Base-by-base conservation (phyloP, 1,140 invertebrate genomes). In the Lepidurus apus region DNA sequence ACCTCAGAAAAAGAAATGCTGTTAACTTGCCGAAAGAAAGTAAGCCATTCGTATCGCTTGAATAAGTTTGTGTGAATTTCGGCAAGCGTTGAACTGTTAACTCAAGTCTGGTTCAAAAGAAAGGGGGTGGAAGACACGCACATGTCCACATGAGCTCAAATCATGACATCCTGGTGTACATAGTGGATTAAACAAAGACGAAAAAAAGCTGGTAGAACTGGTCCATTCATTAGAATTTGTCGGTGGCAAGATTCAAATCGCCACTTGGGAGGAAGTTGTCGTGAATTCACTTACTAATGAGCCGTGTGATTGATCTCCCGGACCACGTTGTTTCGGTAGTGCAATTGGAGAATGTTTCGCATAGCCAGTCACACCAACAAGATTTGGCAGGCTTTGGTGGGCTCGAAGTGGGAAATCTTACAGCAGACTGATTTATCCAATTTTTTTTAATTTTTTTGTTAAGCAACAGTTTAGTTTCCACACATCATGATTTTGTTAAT, bases 1-100 rank as follows among this genome's bases (percentile, higher is more conserved):
- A 73, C 77, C 77, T 10, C 81, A 79, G 53, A 84, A 83, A 79
- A 81, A 79, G 21, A 84, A 83, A 76, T 85, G 84, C 77, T 85
- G 84, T 81, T 85, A 65, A 65, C 53, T 65, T 65, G 53, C 53
- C 53, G 17, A 65, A n/a, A 65, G 8, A 65, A 65, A 65, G 53
- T 65, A 65, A 65, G 53, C 53, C 17, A n/a, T 65, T 65, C 53
- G 13, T 65, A n/a, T 65, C 53, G 13, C 53, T 9, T 65, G 53
- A 17, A 11, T n/a, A 65, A 65, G 21, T 13, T 7, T 65, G 7
- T 21, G 8, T 7, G 6, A 65, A 4, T 65, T n/a, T 9, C 13
- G 8, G 53, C 13, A 7, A 65, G 53, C 13, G 13, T 17, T 65
- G 53, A 65, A 65, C 53, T 7, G 9, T 65, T 65, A 65, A 65